phyloP scores from a whole-genome alignment of 1,140 invertebrate genomes.

The Diprion similis region DNA sequence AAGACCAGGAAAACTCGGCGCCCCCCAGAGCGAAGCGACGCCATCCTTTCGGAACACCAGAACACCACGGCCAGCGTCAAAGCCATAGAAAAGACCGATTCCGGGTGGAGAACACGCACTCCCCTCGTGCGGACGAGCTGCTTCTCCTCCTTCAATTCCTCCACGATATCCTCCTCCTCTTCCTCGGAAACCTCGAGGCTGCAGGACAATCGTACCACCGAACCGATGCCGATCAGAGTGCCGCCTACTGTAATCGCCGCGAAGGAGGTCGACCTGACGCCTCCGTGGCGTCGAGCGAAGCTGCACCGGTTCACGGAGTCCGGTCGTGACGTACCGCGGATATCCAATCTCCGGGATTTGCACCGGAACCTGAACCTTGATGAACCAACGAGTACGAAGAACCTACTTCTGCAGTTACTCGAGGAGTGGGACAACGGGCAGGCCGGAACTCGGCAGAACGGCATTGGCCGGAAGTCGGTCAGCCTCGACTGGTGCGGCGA shows the following conservation, averaged over 20 bases:
- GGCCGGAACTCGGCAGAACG: constrained; percentile 31
- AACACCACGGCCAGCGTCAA: background rate
- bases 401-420: constrained; percentile 73
- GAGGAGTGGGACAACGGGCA: constrained; percentile 74
- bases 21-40: background rate
- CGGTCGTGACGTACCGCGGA: constrained; percentile 55
- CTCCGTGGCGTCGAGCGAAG: constrained; percentile 50
- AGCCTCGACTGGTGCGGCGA: constrained; percentile 57
- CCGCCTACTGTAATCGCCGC: background rate
- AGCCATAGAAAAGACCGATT: background rate
- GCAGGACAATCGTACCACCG: background rate
- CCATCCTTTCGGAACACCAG: background rate
- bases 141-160: constrained; percentile 29
- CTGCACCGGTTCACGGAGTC: constrained; percentile 52
- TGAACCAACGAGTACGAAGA: constrained; percentile 68
- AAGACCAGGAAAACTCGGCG: background rate
- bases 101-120: constrained; percentile 20
- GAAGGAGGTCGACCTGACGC: constrained; percentile 48
- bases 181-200: background rate
- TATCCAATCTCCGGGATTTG: constrained; percentile 49
- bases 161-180: constrained; percentile 10
- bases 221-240: too few relatives aligned
- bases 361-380: constrained; percentile 55
- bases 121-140: constrained; percentile 32
- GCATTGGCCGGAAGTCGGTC: constrained; percentile 50